Evolutionary conservation across 1,140 invertebrate species (phyloP), one percentile per base, ranked within the genome.

Genomic region (Agraylea sexmaculata): DNA sequence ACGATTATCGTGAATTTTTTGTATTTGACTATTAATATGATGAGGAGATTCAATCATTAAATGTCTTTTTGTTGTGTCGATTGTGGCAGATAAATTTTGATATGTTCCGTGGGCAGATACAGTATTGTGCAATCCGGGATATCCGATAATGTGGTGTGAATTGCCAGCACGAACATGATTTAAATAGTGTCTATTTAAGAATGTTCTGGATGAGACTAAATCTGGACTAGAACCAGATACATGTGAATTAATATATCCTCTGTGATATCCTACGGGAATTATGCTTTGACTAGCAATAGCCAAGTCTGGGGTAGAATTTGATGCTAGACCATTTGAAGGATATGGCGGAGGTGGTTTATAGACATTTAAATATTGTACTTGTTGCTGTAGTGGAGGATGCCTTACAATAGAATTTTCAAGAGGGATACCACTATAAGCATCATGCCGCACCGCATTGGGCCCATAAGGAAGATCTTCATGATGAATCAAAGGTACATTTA

Each of bases 311-410:
- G 83, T 87, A 5, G 82, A 85, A 46, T 78, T 80, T 28, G 78
- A 84, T 43, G 78, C 81, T 15, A 78, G 64, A 2, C 78, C 66
- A 51, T 71, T 74, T 0, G 75, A 74, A 0, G 82, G 80, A 60
- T 88, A 88, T 0, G 86, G 84, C 0, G 85, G 85, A 0, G 85
- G 86, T 0, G 77, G 83, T 59, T 87, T 87, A 53, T 77, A 82
- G 7, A 85, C 66, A 49, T 81, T 78, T 30, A 82, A 64, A 49
- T 80, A 70, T 22, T 75, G 74, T 40, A 77, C 53, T 11, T 57
- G 57, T 16, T 47, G 51, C 25, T 59, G 55, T 12, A 52, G 46
- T 35, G 60, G 62, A 2, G 60, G 47, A 35, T 61, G 62, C 1
- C 62, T 59, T 37, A 64, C 50, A 5, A 36, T 7, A 19, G 30